A percentile compares a stretch with the other conserved stretches of the same genome.
Evolutionary conservation across 2,888 invertebrate species (phyloP).

Genomic region (Dioctria rufipes): DNA sequence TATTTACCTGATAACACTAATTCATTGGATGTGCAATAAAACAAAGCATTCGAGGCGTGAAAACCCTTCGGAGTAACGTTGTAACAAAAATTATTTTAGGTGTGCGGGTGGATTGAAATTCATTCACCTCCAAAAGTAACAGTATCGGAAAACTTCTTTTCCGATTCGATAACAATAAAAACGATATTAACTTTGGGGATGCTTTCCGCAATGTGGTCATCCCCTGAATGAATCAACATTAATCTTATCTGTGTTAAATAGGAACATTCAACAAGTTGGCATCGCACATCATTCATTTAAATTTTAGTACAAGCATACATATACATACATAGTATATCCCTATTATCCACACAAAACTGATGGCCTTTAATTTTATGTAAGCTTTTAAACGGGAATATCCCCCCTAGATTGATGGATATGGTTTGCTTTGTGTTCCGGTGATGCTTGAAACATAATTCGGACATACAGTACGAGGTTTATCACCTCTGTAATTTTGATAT

Average conservation of each 20-base stretch:
- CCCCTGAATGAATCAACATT: constrained; percentile 6
- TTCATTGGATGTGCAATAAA: background rate
- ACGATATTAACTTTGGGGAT: background rate
- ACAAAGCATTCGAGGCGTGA: background rate
- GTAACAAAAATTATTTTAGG: background rate
- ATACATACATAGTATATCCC: no score
- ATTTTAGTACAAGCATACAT: no score
- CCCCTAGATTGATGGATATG: constrained; percentile 3
- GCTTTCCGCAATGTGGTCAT: background rate
- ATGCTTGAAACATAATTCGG: no score
- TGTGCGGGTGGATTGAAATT: no score
- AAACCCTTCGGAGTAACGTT: background rate
- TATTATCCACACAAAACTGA: background rate
- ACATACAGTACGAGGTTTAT: no score
- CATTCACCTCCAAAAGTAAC: no score
- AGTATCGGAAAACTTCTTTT: no score
- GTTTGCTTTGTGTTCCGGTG: background rate
- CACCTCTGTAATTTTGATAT: no score
- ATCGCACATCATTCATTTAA: no score
- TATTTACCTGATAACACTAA: constrained; percentile 7
- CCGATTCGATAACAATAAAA: background rate
- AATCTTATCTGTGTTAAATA: background rate
- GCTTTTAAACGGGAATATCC: background rate
- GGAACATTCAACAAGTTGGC: constrained; percentile 13
- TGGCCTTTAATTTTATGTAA: constrained; percentile 21